Conservation (phyloP, 2,113 vertebrate species). For the Lepus timidus region DNA sequence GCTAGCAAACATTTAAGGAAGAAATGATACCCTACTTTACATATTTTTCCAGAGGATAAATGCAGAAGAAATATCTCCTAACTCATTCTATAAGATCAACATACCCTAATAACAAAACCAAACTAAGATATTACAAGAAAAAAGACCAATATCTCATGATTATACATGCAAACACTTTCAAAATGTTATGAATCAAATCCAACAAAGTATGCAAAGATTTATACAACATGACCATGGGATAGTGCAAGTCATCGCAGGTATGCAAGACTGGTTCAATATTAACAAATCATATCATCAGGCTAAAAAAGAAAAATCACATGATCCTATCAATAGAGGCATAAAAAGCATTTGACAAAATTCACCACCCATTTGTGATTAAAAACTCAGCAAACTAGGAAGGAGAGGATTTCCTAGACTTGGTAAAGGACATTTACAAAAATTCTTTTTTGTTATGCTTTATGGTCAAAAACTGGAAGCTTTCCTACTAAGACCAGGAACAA, state of each 20-base stretch:
- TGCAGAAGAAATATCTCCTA: not conserved
- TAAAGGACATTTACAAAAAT: not conserved
- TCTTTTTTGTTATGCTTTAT: not conserved
- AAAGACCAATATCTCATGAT: not conserved
- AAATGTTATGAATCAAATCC: not conserved
- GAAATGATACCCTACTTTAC: not conserved
- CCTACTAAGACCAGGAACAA: not conserved
- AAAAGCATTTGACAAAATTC: not conserved
- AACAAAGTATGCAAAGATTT: no score
- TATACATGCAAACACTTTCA: not conserved
- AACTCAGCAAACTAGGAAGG: not conserved
- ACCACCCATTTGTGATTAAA: not conserved
- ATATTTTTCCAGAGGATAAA: not conserved
- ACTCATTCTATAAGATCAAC: not conserved
- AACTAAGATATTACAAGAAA: not conserved
- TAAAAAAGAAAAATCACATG: not conserved
- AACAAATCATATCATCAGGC: no score
- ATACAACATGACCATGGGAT: not conserved
- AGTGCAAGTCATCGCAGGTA: not conserved
- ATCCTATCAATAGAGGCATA: not conserved
- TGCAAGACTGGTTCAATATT: not conserved
- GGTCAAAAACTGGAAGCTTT: not conserved
- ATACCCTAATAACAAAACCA: not conserved
- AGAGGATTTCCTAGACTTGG: not conserved
- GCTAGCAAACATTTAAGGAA: not conserved